Evolutionary conservation across 2,888 invertebrate species (phyloP), one percentile per base, ranked within the genome.

Genomic region (Cecidostiba fungosa): DNA sequence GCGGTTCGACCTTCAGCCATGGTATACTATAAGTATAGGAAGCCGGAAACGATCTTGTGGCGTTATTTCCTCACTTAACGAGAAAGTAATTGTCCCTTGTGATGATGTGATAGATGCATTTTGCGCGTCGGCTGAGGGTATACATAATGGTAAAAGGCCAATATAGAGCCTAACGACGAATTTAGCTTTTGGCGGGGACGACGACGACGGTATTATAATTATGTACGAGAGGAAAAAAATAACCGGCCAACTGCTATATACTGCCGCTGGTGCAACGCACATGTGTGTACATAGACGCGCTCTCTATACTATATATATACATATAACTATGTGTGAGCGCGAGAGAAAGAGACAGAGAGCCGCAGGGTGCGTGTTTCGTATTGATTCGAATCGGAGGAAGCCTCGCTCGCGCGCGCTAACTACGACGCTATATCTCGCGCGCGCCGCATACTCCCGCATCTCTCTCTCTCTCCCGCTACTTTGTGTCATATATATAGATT

Each of bases 361-460:
- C 85, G 82, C 85, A 82, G 89, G 88, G 89, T 89, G 90, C 89
- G 88, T 91, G 90, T 91, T 88, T 85, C 89, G 91, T 92, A 92
- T 92, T 91, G 91, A 92, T 92, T 92, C 90, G 90, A 91, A 91
- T 91, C 69, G 89, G 90, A 90, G 85, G 92, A 92, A 92, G 91
- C 92, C 92, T 92, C 91, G 91, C 91, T 89, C 88, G 89, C 87
- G 85, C 66, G 43, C 19, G 50, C 77, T 47, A 59, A 14, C 19
- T 59, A 39, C 62, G 39, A 50, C 59, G 76, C 72, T 72, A 43
- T 72, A 72, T 70, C 29, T 59, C 19, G 19, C 26, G 0, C 1
- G 69, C 36, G 5, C 69, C 39, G 43, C 43, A 72, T 39, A 39
- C 39, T 72, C 39, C 72, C 72, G 23, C 39, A 36, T 39, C 70